Percentiles rank a stretch among this genome's conserved stretches.
phyloP scores from a whole-genome alignment of 2,113 vertebrate genomes.

The Stigmatopora argus region DNA sequence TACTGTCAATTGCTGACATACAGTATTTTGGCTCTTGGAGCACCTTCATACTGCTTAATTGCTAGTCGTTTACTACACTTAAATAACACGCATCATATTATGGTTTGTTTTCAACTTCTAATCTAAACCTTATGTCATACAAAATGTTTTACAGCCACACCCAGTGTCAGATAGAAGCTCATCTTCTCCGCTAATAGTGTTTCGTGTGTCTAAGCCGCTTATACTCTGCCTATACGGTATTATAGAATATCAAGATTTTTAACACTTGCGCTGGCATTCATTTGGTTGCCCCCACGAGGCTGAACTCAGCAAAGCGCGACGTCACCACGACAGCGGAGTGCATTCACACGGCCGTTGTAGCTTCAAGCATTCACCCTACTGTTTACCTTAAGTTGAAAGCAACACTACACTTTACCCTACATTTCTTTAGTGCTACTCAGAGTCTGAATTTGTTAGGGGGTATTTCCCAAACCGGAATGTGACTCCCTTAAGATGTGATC shows the following conservation, averaged over 20 bases:
- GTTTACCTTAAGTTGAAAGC: neutral
- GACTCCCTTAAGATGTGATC: slow-evolving; percentile 11
- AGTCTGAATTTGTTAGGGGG: neutral
- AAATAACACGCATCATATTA: neutral
- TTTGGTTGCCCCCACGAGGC: neutral
- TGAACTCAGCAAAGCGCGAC: neutral
- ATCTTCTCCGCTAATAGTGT: slow-evolving; percentile 36
- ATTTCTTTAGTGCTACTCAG: neutral
- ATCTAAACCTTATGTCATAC: slow-evolving; percentile 11
- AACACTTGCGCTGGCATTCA: neutral
- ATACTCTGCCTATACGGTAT: neutral
- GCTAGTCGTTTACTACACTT: neutral
- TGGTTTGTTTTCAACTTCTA: neutral
- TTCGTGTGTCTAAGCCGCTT: slow-evolving; percentile 10
- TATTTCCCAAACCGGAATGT: neutral
- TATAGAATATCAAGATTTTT: neutral
- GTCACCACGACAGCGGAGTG: neutral
- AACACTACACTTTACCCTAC: slow-evolving; percentile 3
- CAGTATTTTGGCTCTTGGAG: neutral
- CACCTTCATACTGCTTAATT: neutral
- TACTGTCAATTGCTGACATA: slow-evolving; percentile 30
- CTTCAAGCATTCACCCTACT: neutral
- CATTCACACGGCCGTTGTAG: neutral
- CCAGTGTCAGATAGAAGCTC: slow-evolving; percentile 30
- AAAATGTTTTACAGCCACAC: slow-evolving; percentile 11